Percentiles rank a stretch among this genome's conserved stretches.
These are phyloP conservation scores for Oikopleura dioica DNA, from an alignment of 23 tunicate species.

Conservation along the genomic window DNA sequence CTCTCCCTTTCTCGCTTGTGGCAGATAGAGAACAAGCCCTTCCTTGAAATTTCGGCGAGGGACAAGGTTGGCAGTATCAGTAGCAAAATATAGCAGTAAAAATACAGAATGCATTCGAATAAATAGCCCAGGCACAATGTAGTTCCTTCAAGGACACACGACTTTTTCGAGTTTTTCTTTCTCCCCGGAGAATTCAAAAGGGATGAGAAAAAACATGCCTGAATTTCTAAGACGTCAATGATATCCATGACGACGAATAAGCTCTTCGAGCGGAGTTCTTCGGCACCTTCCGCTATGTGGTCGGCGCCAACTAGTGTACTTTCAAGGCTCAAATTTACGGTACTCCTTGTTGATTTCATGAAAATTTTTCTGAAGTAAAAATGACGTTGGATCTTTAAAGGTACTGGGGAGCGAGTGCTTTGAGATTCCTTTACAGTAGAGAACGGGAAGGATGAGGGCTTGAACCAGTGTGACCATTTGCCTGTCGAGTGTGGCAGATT, in stretches of 20 bases:
- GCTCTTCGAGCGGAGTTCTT: constrained; percentile 56
- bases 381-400: too few species aligned
- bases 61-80: constrained; percentile 43
- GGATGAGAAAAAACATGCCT: too few species aligned
- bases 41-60: constrained; percentile 46
- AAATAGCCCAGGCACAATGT: constrained; percentile 30
- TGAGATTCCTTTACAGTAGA: too few species aligned
- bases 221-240: constrained; percentile 42
- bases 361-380: too few species aligned
- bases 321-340: too few species aligned
- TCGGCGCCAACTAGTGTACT: constrained; percentile 53
- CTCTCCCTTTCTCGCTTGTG: too few species aligned
- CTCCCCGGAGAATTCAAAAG: too few species aligned
- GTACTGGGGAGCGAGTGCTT: too few species aligned
- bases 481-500: constrained; percentile 20
- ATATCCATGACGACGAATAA: constrained; percentile 60
- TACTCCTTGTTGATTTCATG: too few species aligned
- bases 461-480: constrained; percentile 39
- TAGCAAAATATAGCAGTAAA: constrained; percentile 42
- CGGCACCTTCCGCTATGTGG: constrained; percentile 22
- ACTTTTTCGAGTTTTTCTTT: too few species aligned
- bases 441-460: constrained; percentile 28
- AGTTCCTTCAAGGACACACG: constrained; percentile 37
- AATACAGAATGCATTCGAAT: constrained; percentile 21
- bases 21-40: too few species aligned